phyloP scores from a whole-genome alignment of 2,888 invertebrate species.

The Watsonalla cultraria region DNA sequence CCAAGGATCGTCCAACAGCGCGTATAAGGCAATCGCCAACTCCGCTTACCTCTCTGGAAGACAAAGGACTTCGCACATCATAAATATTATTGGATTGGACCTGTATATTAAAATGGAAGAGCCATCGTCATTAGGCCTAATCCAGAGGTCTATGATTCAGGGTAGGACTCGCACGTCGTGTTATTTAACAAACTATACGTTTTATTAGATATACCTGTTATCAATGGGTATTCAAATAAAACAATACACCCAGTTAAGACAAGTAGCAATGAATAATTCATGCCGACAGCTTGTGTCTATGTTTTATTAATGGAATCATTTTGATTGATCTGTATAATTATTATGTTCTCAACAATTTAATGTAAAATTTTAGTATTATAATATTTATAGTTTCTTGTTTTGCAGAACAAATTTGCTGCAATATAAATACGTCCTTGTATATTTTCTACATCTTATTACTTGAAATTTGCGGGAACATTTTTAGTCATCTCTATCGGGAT shows the following conservation, averaged over 20 bases:
- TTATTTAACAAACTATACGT: not conserved
- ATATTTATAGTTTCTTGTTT: too few species aligned
- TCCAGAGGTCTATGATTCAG: not conserved
- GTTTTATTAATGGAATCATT: not conserved
- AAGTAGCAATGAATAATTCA: not conserved
- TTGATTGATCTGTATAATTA: conserved; percentile 5
- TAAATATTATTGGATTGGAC: not conserved
- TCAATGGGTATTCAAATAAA: not conserved
- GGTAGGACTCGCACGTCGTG: not conserved
- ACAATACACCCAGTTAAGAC: not conserved
- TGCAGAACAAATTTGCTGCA: too few species aligned
- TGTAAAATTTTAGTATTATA: not conserved
- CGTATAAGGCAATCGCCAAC: not conserved
- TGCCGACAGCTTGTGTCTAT: not conserved
- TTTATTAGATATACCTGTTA: not conserved
- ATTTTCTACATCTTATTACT: too few species aligned
- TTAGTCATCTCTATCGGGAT: too few species aligned
- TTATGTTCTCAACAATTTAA: conserved; percentile 2
- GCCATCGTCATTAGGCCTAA: not conserved
- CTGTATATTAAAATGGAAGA: not conserved
- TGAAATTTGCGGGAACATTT: too few species aligned
- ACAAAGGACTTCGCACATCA: not conserved
- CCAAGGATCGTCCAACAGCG: not conserved
- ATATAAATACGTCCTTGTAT: too few species aligned
- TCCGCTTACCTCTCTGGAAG: not conserved